Conservation (phyloP, 64 coral and sea anemone species). For the Montipora foliosa region DNA sequence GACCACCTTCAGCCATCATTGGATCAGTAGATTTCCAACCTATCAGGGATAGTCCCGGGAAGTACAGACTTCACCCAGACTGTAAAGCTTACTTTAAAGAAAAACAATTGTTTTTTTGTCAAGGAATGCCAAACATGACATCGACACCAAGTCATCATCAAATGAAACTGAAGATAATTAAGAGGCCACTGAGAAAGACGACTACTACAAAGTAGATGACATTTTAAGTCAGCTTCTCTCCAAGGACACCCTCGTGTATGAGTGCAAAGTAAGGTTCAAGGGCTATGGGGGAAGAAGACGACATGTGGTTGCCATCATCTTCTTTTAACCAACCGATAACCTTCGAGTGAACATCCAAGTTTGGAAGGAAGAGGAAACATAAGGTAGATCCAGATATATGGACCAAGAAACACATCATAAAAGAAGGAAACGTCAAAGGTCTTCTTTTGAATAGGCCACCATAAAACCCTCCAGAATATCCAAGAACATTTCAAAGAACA, state of each 20-base stretch:
- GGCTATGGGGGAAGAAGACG: conserved; percentile 62
- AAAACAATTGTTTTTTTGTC: background rate
- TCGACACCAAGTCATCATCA: background rate
- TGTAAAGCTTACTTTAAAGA: background rate
- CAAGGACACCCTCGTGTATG: conserved; percentile 32
- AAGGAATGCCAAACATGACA: conserved; percentile 8
- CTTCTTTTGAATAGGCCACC: background rate
- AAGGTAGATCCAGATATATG: background rate
- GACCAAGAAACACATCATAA: background rate
- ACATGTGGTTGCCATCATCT: conserved; percentile 68
- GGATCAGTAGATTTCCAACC: background rate
- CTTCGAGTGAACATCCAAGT: conserved; percentile 43
- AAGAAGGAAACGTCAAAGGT: background rate
- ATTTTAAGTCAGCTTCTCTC: conserved; percentile 12
- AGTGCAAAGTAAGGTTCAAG: conserved; percentile 68
- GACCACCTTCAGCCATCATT: background rate
- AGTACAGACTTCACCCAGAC: conserved; percentile 21
- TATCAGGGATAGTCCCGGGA: background rate
- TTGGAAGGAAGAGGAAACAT: conserved; percentile 63
- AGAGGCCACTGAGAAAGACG: conserved; percentile 10
- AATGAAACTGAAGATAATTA: background rate
- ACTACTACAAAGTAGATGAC: conserved; percentile 42
- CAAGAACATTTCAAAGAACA: too few relatives aligned
- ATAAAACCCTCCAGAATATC: too few relatives aligned
- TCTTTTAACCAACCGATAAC: conserved; percentile 44